Percentiles rank a stretch among this genome's conserved stretches.
phyloP scores from a whole-genome alignment of 2,113 vertebrate species.

The Xiphophorus hellerii region DNA sequence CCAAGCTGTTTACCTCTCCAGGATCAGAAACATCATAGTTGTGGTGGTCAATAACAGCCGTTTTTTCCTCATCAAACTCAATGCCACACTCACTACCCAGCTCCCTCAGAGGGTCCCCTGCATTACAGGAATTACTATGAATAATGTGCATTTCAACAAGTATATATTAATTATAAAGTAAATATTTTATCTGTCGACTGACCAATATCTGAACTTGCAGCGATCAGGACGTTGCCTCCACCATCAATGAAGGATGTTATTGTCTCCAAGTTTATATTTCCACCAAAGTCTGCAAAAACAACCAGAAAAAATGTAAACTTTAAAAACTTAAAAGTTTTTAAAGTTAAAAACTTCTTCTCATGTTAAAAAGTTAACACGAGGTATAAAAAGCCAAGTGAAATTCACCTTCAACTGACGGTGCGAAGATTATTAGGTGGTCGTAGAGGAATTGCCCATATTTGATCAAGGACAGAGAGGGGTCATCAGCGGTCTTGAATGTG shows the following conservation, averaged over 20 bases:
- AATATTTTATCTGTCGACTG: conserved; percentile 47
- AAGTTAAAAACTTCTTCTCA: no score
- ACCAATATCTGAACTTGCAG: conserved; percentile 95
- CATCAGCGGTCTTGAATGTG: conserved; percentile 92
- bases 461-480: conserved; percentile 91
- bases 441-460: conserved; percentile 97
- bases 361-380: neutral
- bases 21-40: conserved; percentile 93
- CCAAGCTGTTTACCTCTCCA: conserved; percentile 85
- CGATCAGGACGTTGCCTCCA: conserved; percentile 92
- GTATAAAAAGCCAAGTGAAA: neutral
- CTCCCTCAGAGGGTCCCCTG: conserved; percentile 95
- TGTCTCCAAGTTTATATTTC: conserved; percentile 96
- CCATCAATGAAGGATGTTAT: conserved; percentile 96
- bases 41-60: conserved; percentile 96
- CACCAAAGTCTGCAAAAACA: conserved; percentile 91
- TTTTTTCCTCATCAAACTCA: conserved; percentile 98
- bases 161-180: neutral
- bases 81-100: conserved; percentile 97
- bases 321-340: no score
- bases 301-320: neutral
- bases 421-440: conserved; percentile 93
- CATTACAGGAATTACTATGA: neutral
- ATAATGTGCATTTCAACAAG: neutral
- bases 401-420: conserved; percentile 95